These are phyloP conservation scores for Coptodon bakossiorum DNA, from an alignment of 2,113 vertebrate species.

Conservation along the genomic window DNA sequence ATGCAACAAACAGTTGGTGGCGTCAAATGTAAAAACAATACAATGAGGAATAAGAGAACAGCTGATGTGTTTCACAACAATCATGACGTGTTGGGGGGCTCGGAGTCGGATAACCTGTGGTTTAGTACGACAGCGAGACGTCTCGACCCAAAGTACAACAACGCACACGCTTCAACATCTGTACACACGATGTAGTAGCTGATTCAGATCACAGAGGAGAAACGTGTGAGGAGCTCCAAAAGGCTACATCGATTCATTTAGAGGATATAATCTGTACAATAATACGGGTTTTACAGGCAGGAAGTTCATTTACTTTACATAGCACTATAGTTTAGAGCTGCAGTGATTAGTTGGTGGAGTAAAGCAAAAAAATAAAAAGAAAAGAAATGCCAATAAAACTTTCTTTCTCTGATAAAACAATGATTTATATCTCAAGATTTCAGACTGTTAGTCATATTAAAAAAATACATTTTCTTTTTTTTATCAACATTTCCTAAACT, in stretches of 20 bases:
- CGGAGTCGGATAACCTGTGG: not conserved
- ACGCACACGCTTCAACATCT: constrained; percentile 38
- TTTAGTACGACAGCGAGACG: not conserved
- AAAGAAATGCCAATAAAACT: not conserved
- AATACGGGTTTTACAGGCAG: not conserved
- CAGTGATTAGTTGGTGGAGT: not conserved
- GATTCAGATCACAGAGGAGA: constrained; percentile 42
- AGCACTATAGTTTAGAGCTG: not conserved
- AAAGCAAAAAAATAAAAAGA: not conserved
- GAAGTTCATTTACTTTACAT: not conserved
- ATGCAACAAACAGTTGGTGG: not conserved
- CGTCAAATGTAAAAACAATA: not conserved
- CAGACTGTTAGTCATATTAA: not conserved
- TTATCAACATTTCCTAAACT: not conserved
- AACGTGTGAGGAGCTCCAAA: constrained; percentile 28
- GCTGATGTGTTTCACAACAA: constrained; percentile 21
- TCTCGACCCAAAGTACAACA: constrained; percentile 30
- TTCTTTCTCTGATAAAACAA: not conserved
- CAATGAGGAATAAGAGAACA: constrained; percentile 12
- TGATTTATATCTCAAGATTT: not conserved
- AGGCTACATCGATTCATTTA: not conserved
- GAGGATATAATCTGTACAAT: constrained; percentile 25
- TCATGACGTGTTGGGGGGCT: not conserved
- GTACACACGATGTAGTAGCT: constrained; percentile 24
- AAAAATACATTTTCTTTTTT: not conserved